These are phyloP conservation scores for Trochalopteron elliotii DNA, from an alignment of 2,113 vertebrate genomes.

Conservation along the genomic window DNA sequence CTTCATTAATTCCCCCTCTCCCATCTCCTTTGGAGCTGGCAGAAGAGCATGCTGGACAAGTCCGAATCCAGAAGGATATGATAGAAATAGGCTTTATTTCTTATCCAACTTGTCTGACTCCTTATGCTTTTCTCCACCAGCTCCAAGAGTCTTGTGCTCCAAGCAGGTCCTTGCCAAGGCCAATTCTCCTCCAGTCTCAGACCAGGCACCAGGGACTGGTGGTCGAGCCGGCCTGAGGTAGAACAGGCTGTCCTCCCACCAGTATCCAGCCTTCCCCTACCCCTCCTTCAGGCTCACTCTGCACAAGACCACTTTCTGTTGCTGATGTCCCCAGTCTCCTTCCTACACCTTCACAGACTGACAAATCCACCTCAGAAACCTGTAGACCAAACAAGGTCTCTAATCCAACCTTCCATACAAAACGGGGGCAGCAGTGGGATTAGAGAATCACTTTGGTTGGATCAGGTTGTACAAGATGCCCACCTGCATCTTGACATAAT, in stretches of 20 bases:
- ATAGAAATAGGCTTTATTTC: not conserved
- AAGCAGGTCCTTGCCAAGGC: not conserved
- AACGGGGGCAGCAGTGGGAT: not conserved
- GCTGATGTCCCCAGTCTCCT: not conserved
- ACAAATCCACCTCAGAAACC: not conserved
- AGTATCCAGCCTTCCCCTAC: not conserved
- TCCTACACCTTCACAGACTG: accelerated
- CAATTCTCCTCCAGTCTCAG: not conserved
- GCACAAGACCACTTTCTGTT: not conserved
- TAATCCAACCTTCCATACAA: not conserved
- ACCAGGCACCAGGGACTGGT: not conserved
- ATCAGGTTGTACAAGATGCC: not conserved
- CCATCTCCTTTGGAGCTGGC: not conserved
- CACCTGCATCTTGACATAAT: not conserved
- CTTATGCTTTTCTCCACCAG: not conserved
- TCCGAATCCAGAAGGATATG: not conserved
- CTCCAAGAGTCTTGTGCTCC: not conserved
- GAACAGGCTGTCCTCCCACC: not conserved
- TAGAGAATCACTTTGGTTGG: not conserved
- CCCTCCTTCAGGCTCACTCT: not conserved
- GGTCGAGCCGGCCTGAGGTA: not conserved
- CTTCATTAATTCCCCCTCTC: not conserved
- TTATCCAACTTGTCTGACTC: not conserved
- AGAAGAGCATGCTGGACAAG: not conserved
- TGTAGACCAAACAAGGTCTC: not conserved